Base-by-base conservation (phyloP, 1,140 invertebrate genomes). In the Zaprionus camerounensis region DNA sequence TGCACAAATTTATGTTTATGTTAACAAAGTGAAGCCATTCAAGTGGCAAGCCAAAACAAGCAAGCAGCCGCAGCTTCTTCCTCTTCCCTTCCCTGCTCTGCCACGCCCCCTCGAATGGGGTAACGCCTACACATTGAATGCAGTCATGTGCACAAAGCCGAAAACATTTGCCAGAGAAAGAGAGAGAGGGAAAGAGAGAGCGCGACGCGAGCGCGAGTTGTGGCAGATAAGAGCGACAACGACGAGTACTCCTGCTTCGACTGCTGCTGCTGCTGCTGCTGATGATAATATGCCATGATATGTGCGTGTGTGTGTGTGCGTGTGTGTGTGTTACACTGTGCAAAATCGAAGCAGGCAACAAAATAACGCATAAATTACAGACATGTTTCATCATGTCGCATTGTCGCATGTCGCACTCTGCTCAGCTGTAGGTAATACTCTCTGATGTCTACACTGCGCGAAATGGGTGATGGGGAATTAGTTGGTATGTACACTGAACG, bases 1-100 rank as follows among this genome's bases (percentile, higher is more conserved):
- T 68, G 58, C 73, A 73, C 68, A 78, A 87, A 88, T 88, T 88
- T 87, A 87, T 88, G 81, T 90, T 88, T 90, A 90, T 90, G 84
- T 90, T 88, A 88, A 88, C 85, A 88, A 78, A 88, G 85, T 90
- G 81, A 69, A 90, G 78, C 71, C 85, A 88, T 88, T 88, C 85
- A 90, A 88, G 84, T 90, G 84, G 84, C 85, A 88, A 84, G 78
- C 84, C 85, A 84, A 88, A 88, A 90, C 84, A 88, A 83, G 74
- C 34, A 51, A 24, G 38, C 58, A 51, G 46, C 61, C 66, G 36
- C 46, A 61, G 44, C 41, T 41, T 38, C 31, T 41, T 15, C 12
- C 41, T 1, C 20, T 15, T 1, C 9, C 31, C 5, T 15, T 5
- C 17, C 34, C 38, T 31, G 13, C 22, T 44, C 55, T 46, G 44